Evolutionary conservation across 2,888 invertebrate species (phyloP).

Genomic region (Saturnia japonica): DNA sequence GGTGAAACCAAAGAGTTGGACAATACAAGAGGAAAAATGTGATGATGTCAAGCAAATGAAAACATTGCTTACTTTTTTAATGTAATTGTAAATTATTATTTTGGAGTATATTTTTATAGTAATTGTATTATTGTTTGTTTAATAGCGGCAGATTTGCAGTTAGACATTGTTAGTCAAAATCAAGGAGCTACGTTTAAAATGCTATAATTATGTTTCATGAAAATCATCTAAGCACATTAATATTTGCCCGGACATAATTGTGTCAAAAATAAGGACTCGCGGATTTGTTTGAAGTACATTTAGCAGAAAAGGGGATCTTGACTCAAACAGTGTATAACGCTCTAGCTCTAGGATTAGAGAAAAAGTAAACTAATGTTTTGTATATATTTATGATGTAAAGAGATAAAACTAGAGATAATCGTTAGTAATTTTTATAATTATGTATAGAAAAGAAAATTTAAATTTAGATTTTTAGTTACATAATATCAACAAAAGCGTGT

Average conservation of each 20-base stretch:
- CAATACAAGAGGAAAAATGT: conserved; percentile 16
- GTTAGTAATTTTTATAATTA: neutral
- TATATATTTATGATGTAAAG: neutral
- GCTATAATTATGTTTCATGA: neutral
- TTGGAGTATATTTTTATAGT: neutral
- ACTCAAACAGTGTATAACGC: neutral
- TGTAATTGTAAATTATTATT: neutral
- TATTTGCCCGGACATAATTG: neutral
- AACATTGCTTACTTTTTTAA: neutral
- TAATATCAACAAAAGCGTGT: neutral
- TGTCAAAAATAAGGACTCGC: neutral
- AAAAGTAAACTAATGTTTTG: neutral
- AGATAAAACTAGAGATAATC: neutral
- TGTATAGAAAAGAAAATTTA: neutral
- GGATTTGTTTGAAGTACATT: neutral
- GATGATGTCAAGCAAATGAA: conserved; percentile 7
- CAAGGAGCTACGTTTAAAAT: neutral
- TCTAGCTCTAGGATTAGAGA: neutral
- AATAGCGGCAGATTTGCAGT: neutral
- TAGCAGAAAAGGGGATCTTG: neutral
- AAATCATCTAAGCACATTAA: neutral
- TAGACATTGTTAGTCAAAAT: too few species aligned
- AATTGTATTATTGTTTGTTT: neutral
- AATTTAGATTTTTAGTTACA: neutral
- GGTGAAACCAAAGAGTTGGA: conserved; percentile 42